Base-by-base conservation (phyloP, 2,888 invertebrate species). In the Lumbricus terrestris region DNA sequence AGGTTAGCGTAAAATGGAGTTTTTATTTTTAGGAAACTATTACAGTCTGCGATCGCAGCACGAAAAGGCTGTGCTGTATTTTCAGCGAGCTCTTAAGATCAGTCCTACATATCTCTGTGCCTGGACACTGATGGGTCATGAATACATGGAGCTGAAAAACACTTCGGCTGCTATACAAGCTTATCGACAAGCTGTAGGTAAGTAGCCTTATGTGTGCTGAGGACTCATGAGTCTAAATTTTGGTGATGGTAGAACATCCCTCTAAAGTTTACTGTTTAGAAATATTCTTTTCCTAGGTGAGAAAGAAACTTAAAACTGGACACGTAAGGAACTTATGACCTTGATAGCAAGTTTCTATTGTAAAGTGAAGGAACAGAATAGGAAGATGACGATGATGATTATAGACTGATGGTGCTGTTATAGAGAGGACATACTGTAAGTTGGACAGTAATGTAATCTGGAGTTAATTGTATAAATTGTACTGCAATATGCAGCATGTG, bases 51-150 rank as follows among this genome's bases (percentile, higher is more conserved):
- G 98, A 92, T 97, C 97, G 91, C 98, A 99, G 95, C 99, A 99
- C 95, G 98, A 98, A 94, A 98, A 98, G 95, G 98, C 99, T n/a
- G 98, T 99, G 20, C 96, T 98, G 93, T 99, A 99, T 95, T 99
- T 99, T 94, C 98, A 98, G 95, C 96, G 99, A 93, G 99, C 99
- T 0, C 95, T 99, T 33, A 97, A 98, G 94, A 95, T 99, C 15
- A 98, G 98, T 95, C 98, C 98, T 0, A 97, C 97, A 93, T 98
- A 98, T 95, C 95, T 98, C 89, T 97, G 98, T 0, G 99, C 98
- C 0, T 99, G 99, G 99, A 99, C 98, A 3, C 96, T 99, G 88
- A 98, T 99, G 97, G 99, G 99, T 0, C 99, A 99, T 94, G 99
- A 99, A 95, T 99, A 97, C 95, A 98, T 99, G 97, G 99, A 99